phyloP scores from a whole-genome alignment of 2,797 vertebrate genomes.

The Heliangelus exortis region DNA sequence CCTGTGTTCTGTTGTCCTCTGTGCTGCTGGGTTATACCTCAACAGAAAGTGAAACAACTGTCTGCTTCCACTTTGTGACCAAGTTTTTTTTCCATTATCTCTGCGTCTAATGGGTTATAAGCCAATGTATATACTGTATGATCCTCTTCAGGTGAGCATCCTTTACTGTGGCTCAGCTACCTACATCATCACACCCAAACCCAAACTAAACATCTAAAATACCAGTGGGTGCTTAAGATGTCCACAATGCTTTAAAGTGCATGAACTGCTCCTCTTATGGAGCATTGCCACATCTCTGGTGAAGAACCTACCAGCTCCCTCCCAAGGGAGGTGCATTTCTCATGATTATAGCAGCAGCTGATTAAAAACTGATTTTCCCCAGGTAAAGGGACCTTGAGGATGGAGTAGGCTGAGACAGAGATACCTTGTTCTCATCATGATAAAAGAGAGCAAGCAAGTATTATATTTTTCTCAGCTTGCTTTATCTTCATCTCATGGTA shows the following conservation, averaged over 20 bases:
- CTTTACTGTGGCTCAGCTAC: neutral
- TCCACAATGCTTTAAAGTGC: neutral
- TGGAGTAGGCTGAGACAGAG: neutral
- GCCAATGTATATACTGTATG: rapidly evolving
- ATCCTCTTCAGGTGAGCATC: neutral
- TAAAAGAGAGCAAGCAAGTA: neutral
- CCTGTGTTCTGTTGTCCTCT: rapidly evolving
- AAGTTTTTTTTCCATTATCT: neutral
- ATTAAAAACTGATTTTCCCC: neutral
- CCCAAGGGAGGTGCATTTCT: neutral
- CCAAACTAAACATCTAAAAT: neutral
- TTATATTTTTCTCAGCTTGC: neutral
- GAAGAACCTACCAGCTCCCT: neutral
- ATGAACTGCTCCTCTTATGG: neutral
- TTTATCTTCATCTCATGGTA: neutral
- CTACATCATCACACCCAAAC: neutral
- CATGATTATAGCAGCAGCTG: neutral
- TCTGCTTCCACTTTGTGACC: neutral
- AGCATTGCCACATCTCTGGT: neutral
- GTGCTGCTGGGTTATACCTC: neutral
- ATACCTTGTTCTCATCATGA: neutral
- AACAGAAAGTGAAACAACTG: rapidly evolving
- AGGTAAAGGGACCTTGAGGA: neutral
- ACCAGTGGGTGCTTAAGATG: neutral
- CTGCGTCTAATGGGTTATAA: neutral